Evolutionary conservation across 2,888 invertebrate genomes (phyloP).

Genomic region (Thereva unica): DNA sequence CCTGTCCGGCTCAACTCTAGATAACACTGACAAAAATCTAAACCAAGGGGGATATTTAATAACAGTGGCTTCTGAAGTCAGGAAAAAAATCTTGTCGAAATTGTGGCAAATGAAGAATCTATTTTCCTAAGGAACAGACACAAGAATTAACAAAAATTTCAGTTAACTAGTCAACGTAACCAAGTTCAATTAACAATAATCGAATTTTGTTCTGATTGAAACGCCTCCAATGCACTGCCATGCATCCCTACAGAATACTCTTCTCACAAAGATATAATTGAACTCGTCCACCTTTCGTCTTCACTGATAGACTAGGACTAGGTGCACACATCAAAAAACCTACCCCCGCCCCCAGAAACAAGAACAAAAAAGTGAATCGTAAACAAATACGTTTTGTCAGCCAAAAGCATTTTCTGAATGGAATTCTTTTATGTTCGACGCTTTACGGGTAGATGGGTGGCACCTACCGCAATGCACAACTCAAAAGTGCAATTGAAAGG

Average conservation of each 20-base stretch:
- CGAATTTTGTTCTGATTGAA: too few species aligned
- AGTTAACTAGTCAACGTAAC: too few species aligned
- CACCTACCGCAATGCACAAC: slow-evolving; percentile 28
- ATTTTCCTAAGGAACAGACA: too few species aligned
- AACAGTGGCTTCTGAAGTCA: too few species aligned
- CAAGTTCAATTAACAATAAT: too few species aligned
- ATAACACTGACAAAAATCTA: too few species aligned
- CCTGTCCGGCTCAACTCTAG: too few species aligned
- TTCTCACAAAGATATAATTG: background rate
- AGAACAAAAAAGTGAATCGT: slow-evolving; percentile 20
- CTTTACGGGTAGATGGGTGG: slow-evolving; percentile 30
- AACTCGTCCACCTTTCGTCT: background rate
- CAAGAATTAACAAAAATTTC: too few species aligned
- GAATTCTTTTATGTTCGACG: slow-evolving; percentile 27
- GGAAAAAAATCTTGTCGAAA: too few species aligned
- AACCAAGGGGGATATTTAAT: too few species aligned
- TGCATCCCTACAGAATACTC: background rate
- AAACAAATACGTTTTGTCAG: slow-evolving; percentile 32
- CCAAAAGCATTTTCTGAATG: slow-evolving; percentile 34
- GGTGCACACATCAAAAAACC: background rate
- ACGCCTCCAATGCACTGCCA: too few species aligned
- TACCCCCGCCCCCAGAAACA: background rate
- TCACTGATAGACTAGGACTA: slow-evolving; percentile 1
- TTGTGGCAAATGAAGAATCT: too few species aligned
- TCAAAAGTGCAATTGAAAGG: slow-evolving; percentile 35